Conservation (phyloP, 2,797 vertebrate species). For the Enteromius thamalakanensis region DNA sequence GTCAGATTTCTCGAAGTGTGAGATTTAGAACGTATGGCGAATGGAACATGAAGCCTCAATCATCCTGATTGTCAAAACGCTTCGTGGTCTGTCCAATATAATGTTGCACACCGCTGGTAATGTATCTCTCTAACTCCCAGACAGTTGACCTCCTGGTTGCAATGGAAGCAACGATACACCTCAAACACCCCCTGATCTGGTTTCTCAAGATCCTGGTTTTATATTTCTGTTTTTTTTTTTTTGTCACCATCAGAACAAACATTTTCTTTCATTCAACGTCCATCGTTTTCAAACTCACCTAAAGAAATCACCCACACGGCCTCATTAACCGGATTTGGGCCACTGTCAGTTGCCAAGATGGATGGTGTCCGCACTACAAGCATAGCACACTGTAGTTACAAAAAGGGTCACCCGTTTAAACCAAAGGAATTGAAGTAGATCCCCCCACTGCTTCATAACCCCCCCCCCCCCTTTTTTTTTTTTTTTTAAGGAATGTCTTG, state of each 20-base stretch:
- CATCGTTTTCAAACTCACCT: conserved; percentile 5
- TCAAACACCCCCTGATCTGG: conserved; percentile 55
- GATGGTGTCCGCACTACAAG: conserved; percentile 50
- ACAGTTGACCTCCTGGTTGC: conserved; percentile 61
- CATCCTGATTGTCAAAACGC: conserved; percentile 58
- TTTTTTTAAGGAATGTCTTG: conserved; percentile 70
- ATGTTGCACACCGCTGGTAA: conserved; percentile 61
- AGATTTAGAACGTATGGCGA: conserved; percentile 13
- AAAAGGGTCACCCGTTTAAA: conserved; percentile 59
- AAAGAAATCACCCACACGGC: neutral
- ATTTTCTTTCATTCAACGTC: conserved; percentile 7
- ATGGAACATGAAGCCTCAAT: conserved; percentile 49
- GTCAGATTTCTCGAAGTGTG: neutral
- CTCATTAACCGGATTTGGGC: conserved; percentile 55
- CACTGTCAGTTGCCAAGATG: conserved; percentile 55
- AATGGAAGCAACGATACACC: conserved; percentile 60
- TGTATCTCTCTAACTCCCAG: conserved; percentile 57
- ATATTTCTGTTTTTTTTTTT: conserved; percentile 44
- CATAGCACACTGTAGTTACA: conserved; percentile 42
- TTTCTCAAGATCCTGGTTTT: conserved; percentile 64
- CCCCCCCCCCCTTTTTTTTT: conserved; percentile 33
- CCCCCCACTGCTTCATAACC: neutral
- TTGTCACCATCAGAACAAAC: neutral
- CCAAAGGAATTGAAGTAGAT: conserved; percentile 24
- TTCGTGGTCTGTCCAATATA: conserved; percentile 58